phyloP scores from a whole-genome alignment of 1,140 invertebrate species.

The Tetramorium simillimum region DNA sequence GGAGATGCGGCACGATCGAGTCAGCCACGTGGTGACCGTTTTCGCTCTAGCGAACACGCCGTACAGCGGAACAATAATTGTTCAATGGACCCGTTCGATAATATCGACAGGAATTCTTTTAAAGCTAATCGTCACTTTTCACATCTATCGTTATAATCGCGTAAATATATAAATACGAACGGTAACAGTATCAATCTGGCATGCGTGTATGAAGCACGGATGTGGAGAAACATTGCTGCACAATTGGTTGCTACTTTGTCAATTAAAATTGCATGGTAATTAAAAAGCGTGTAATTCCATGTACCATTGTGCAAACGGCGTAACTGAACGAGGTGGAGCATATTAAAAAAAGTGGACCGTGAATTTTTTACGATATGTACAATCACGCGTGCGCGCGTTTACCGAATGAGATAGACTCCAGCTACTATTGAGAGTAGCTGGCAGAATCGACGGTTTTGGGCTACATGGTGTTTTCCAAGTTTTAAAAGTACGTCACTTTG shows the following conservation, averaged over 20 bases:
- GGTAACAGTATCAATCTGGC: not conserved
- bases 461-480: not conserved
- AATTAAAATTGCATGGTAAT: constrained; percentile 31
- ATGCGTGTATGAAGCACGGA: not conserved
- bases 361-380: constrained; percentile 30
- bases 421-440: not conserved
- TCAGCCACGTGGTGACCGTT: constrained; percentile 64
- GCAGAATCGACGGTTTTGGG: not conserved
- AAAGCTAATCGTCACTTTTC: not conserved
- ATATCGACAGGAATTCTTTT: not conserved
- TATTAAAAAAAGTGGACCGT: constrained; percentile 14
- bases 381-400: not conserved
- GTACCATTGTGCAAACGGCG: not conserved
- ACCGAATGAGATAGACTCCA: not conserved
- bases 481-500: not conserved
- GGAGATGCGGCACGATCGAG: constrained; percentile 32
- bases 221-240: not conserved
- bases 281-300: constrained; percentile 12
- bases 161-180: not conserved
- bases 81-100: not conserved
- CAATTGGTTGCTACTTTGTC: not conserved
- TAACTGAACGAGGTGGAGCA: not conserved
- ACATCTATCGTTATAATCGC: not conserved
- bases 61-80: not conserved
- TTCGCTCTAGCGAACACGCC: constrained; percentile 31